These are phyloP conservation scores for Drepanosiphum platanoidis DNA, from an alignment of 2,888 invertebrate genomes.

Conservation along the genomic window DNA sequence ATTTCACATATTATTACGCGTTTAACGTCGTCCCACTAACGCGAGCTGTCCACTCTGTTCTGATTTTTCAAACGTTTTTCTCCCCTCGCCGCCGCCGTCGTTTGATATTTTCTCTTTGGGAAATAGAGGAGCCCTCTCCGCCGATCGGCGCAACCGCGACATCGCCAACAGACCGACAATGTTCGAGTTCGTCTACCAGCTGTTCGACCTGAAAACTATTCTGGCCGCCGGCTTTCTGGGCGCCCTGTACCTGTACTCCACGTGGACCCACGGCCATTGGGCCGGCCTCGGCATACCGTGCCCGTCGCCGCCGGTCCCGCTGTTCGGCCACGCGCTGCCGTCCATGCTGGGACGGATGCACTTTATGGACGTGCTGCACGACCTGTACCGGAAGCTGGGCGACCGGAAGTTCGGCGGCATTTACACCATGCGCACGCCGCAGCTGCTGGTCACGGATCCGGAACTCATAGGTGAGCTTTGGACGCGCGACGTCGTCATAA, in stretches of 20 bases:
- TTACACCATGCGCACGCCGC: slow-evolving; percentile 59
- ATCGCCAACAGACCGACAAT: not conserved
- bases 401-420: slow-evolving; percentile 64
- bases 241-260: slow-evolving; percentile 15
- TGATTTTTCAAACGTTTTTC: too few relatives aligned
- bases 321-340: slow-evolving; percentile 50
- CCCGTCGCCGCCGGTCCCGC: slow-evolving; percentile 16
- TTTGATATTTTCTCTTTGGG: too few relatives aligned
- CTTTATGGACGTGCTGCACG: slow-evolving; percentile 8
- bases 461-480: slow-evolving; percentile 43
- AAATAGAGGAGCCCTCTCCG: too few relatives aligned
- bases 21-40: too few relatives aligned
- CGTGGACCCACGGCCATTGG: slow-evolving; percentile 39
- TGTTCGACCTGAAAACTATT: not conserved
- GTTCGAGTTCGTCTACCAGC: not conserved
- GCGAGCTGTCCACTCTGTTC: too few relatives aligned
- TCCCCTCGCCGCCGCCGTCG: too few relatives aligned
- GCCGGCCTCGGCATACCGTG: not conserved
- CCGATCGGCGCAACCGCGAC: not conserved
- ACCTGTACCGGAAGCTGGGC: slow-evolving; percentile 47
- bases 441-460: slow-evolving; percentile 60
- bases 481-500: too few relatives aligned
- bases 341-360: slow-evolving; percentile 13
- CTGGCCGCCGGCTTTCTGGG: not conserved
- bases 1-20: not conserved